These are phyloP conservation scores for Osmerus mordax DNA, from an alignment of 2,113 vertebrate species.

Conservation along the genomic window DNA sequence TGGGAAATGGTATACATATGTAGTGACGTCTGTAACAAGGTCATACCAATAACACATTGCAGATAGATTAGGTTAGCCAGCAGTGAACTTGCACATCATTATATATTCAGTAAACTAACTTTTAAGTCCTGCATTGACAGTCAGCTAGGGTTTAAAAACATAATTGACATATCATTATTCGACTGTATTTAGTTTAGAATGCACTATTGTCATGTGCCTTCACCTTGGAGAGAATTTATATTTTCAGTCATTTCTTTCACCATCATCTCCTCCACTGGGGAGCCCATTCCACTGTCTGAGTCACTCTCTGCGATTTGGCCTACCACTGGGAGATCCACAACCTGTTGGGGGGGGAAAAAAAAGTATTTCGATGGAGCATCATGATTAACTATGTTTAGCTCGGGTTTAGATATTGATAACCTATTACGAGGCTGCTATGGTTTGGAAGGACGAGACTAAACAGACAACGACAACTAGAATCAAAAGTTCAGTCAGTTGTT, in stretches of 20 bases:
- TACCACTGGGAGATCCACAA: constrained; percentile 37
- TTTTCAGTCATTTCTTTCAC: constrained; percentile 8
- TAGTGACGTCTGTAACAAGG: too few relatives aligned
- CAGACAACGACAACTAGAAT: too few relatives aligned
- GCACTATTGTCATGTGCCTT: constrained; percentile 17
- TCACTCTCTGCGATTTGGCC: constrained; percentile 63
- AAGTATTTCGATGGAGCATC: neutral
- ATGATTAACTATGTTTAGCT: neutral
- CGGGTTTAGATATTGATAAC: neutral
- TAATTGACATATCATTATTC: too few relatives aligned
- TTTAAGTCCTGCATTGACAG: too few relatives aligned
- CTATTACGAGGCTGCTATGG: too few relatives aligned
- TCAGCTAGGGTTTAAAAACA: too few relatives aligned
- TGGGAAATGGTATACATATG: too few relatives aligned
- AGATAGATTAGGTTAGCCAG: too few relatives aligned
- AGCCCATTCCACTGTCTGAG: constrained; percentile 79
- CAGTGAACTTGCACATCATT: too few relatives aligned
- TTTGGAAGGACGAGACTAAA: too few relatives aligned
- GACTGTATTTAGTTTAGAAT: neutral
- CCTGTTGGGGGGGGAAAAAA: constrained; percentile 35
- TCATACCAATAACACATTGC: too few relatives aligned
- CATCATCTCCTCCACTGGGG: constrained; percentile 47
- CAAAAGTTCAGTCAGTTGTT: neutral
- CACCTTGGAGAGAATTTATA: constrained; percentile 46
- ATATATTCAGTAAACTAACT: too few relatives aligned